Base-by-base conservation (phyloP, 2,888 invertebrate species). In the Digitonthophagus gazella region DNA sequence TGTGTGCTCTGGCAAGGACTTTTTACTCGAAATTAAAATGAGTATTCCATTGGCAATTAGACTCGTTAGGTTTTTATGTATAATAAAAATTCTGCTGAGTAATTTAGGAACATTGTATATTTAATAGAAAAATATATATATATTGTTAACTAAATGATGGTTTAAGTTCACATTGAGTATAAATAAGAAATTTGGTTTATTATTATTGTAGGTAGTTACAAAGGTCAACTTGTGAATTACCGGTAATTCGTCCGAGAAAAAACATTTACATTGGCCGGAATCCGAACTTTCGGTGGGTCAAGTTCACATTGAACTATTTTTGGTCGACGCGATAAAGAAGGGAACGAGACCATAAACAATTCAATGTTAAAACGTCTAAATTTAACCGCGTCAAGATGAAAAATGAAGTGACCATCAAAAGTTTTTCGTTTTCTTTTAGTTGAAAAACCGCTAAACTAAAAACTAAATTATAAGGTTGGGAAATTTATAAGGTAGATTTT, bases 241-340 rank as follows among this genome's bases (percentile, higher is more conserved):
- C 28, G 28, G 28, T 44, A 44, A 44, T 44, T 44, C 11, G 28
- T 44, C 11, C 11, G n/a, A 6, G 28, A 44, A 44, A 44, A 11
- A 44, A 44, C 2, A 44, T 44, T 44, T 44, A 44, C 28, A 44
- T 44, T 44, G 28, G 28, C 28, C 11, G 11, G 8, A 11, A 44
- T 44, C 28, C 28, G 58, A 58, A 68, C 44, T 68, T 64, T 68
- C 15, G 68, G 58, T 68, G 65, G 68, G 68, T 68, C 68, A 68
- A 68, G 68, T 68, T 68, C 68, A 68, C 68, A 68, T 68, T 68
- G 68, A 68, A 65, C 68, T 68, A 68, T 68, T 68, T 68, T 65
- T 22, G 68, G 16, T 58, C 58, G 44, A 44, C 65, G 65, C 65
- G 68, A 65, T 58, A 68, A 54, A 68, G 65, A 68, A 55, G 19